Evolutionary conservation across 35 echinoderm and acorn worm genomes (phyloP), one percentile per base, ranked within the genome.

Genomic region (Patiria miniata): DNA sequence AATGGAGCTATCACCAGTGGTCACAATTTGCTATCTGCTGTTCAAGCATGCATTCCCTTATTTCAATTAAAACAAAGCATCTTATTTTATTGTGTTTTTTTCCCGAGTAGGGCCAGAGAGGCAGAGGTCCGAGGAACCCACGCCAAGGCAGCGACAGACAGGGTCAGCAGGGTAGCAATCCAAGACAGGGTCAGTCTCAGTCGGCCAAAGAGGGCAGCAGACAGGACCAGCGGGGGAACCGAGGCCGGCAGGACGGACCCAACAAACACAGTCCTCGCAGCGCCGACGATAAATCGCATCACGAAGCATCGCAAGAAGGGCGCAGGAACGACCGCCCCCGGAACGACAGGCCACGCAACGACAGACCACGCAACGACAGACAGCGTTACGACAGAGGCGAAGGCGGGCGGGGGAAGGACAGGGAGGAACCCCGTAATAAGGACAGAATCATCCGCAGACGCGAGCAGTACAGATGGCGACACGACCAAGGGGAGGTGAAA

Each of bases 391-490:
- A 86, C 1, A 36, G 68, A 44, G 65, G 68, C 23, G 44, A 42
- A 42, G 59, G 39, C 1, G 61, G 84, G 14, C 53, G 57, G 36
- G 82, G 82, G 18, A 53, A 82, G 26, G 80, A 82, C 5, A 61
- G 51, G 50, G 59, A 86, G n/a, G 68, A 39, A 32, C 60, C 39
- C 42, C 61, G 53, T 17, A 86, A 78, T 22, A 86, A 78, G 53
- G 59, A 40, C 40, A 59, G 65, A 36, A 86, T 26, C 47, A 32
- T 23, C 55, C 84, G 84, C 30, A 37, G 84, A 5, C 84, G 84
- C 18, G 84, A 86, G 68, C 60, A 78, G 42, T 86, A 86, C 84
- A 58, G 84, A 3, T 37, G 55, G 57, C 51, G 82, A 38, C 82
- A 84, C 36, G 44, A 84, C 53, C 51, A 61, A 84, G 82, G 57